A percentile compares a stretch with the other conserved stretches of the same genome.
Evolutionary conservation across 2,113 vertebrate species (phyloP).

Genomic region (Rattus rattus): DNA sequence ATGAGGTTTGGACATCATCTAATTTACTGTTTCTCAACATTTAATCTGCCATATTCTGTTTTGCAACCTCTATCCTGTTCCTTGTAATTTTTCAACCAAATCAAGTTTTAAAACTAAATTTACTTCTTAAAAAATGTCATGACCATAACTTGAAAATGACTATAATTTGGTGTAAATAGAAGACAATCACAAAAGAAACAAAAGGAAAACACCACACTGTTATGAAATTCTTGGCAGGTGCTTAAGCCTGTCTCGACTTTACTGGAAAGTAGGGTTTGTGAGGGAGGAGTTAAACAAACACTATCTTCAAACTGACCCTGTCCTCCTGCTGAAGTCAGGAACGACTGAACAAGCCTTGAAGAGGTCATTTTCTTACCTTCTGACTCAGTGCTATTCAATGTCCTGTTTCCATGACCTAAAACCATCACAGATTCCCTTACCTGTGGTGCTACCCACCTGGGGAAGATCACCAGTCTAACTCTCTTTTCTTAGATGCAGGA

Average conservation of each 20-base stretch:
- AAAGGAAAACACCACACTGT: background rate
- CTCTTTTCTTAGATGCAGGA: background rate
- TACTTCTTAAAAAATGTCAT: background rate
- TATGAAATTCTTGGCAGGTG: constrained; percentile 42
- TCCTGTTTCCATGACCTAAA: background rate
- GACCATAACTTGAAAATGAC: constrained; percentile 26
- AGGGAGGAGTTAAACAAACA: background rate
- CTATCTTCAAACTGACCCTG: background rate
- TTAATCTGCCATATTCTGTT: background rate
- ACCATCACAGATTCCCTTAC: background rate
- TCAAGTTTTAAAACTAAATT: constrained; percentile 52
- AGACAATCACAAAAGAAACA: constrained; percentile 50
- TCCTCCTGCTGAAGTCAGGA: background rate
- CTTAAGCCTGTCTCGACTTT: constrained; percentile 18
- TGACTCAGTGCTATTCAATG: background rate
- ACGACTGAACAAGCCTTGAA: background rate
- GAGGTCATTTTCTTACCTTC: background rate
- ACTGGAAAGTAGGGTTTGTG: background rate
- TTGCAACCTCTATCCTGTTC: background rate
- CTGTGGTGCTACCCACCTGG: too few relatives aligned
- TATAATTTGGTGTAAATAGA: constrained; percentile 51
- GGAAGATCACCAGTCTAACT: background rate
- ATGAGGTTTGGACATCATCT: background rate
- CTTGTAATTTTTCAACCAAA: constrained; percentile 44
- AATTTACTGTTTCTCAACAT: constrained; percentile 24